phyloP scores from a whole-genome alignment of 37 sponge, comb jelly and placozoan genomes.

The Chondrosia reniformis region DNA sequence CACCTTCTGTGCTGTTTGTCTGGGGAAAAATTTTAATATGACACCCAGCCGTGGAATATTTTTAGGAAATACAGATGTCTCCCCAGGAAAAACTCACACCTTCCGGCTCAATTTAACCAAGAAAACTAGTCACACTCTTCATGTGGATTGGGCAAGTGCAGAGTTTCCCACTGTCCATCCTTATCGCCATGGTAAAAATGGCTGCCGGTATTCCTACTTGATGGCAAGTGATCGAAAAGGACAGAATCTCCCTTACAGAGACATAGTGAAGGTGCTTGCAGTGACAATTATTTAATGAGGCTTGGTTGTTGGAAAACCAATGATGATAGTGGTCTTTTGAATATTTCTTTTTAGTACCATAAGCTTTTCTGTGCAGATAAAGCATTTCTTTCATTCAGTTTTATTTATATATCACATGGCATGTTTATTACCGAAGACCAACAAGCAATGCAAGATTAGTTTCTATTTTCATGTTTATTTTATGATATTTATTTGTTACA shows the following conservation, averaged over 20 bases:
- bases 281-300: too few species aligned
- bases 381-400: too few species aligned
- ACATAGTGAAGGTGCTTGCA: constrained; percentile 87
- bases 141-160: constrained; percentile 63
- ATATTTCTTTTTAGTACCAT: too few species aligned
- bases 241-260: constrained; percentile 79
- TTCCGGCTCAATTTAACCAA: constrained; percentile 52
- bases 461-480: too few species aligned
- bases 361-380: too few species aligned
- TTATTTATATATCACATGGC: too few species aligned
- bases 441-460: too few species aligned
- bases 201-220: constrained; percentile 70
- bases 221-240: constrained; percentile 87
- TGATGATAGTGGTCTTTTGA: too few species aligned
- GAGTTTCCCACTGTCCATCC: constrained; percentile 81
- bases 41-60: constrained; percentile 40
- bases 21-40: constrained; percentile 79
- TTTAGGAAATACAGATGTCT: constrained; percentile 59
- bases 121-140: constrained; percentile 29
- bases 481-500: too few species aligned
- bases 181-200: constrained; percentile 59
- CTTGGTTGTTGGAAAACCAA: too few species aligned
- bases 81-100: constrained; percentile 57
- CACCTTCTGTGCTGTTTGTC: constrained; percentile 71
- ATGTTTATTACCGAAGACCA: too few species aligned